Conservation (phyloP, 2,888 invertebrate species). For the Euzophera pinguis region DNA sequence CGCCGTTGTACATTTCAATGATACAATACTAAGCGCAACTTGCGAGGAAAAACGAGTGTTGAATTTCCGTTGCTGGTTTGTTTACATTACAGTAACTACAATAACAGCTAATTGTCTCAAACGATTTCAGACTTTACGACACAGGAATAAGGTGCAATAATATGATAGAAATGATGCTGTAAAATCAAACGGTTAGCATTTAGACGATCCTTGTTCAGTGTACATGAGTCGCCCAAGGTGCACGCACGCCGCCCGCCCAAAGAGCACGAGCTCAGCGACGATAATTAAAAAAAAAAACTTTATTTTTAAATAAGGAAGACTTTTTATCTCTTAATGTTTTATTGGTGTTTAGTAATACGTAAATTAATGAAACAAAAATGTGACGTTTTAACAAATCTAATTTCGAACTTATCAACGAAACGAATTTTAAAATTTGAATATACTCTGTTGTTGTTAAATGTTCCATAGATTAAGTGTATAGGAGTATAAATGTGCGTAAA, state of each 20-base stretch:
- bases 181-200: not conserved
- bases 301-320: not conserved
- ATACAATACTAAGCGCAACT: not conserved
- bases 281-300: not conserved
- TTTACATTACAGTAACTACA: slow-evolving; percentile 12
- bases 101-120: not conserved
- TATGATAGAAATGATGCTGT: not conserved
- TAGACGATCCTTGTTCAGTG: slow-evolving; percentile 4
- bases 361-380: not conserved
- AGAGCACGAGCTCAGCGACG: not conserved
- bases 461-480: not conserved
- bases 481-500: not conserved
- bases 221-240: not conserved
- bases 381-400: not conserved
- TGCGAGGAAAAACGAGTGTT: slow-evolving; percentile 2
- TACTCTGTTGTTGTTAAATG: not conserved
- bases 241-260: slow-evolving; percentile 15
- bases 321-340: not conserved
- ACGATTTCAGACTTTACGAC: not conserved
- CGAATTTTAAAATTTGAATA: not conserved
- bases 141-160: not conserved
- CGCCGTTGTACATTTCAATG: not conserved
- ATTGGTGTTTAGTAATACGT: too few species aligned
- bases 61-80: slow-evolving; percentile 4
- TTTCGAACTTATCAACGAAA: not conserved